These are phyloP conservation scores for Caenorhabditis plicata DNA, from an alignment of 2,888 invertebrate species.

Conservation along the genomic window DNA sequence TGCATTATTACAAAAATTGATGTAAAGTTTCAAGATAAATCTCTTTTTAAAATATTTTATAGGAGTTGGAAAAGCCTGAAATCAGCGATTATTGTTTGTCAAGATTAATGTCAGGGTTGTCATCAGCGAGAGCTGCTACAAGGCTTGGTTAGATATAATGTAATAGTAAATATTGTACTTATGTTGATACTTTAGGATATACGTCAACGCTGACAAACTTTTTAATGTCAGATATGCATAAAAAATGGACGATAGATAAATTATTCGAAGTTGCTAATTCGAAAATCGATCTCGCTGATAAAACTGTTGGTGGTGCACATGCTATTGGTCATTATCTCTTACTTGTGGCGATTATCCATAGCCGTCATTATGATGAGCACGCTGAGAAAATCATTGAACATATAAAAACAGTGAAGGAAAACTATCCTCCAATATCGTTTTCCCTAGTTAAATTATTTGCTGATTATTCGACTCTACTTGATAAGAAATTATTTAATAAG, in stretches of 20 bases:
- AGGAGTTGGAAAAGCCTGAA: slow-evolving; percentile 21
- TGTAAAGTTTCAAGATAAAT: slow-evolving; percentile 9
- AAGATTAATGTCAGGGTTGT: slow-evolving; percentile 37
- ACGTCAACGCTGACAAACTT: slow-evolving; percentile 22
- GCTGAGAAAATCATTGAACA: slow-evolving; percentile 22
- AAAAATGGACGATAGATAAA: slow-evolving; percentile 32
- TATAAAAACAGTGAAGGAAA: slow-evolving; percentile 21
- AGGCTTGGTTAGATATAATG: no score
- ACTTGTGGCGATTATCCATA: slow-evolving; percentile 11
- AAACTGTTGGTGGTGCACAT: slow-evolving; percentile 24
- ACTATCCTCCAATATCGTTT: slow-evolving; percentile 27
- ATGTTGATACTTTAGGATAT: no score
- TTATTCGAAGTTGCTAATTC: slow-evolving; percentile 35
- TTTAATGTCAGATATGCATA: slow-evolving; percentile 9
- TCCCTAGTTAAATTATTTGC: slow-evolving; percentile 25
- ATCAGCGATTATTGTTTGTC: slow-evolving; percentile 35
- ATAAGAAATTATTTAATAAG: slow-evolving; percentile 28
- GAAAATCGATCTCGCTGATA: slow-evolving; percentile 39
- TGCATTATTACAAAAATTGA: slow-evolving; percentile 21
- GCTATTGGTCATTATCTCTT: slow-evolving; percentile 43
- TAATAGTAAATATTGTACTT: no score
- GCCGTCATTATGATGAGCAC: slow-evolving; percentile 15
- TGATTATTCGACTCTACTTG: slow-evolving; percentile 13
- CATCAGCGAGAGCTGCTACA: slow-evolving; percentile 42
- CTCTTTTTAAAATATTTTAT: background rate